Evolutionary conservation across 2,888 invertebrate genomes (phyloP).

Genomic region (Oithona nana): DNA sequence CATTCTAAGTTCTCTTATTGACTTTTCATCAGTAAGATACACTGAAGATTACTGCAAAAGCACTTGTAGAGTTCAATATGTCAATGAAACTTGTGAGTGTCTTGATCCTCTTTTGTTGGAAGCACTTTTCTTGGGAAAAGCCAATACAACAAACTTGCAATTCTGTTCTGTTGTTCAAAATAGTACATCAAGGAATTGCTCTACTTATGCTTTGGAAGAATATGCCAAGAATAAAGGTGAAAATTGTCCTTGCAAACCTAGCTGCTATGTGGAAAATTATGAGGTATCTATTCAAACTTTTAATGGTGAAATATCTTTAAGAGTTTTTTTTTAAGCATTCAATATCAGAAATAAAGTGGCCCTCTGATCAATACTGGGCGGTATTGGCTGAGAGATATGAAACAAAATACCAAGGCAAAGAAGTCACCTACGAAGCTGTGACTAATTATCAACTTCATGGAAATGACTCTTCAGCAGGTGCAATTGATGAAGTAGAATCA

Average conservation of each 20-base stretch:
- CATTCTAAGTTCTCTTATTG: background rate
- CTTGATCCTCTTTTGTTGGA: background rate
- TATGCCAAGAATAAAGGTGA: background rate
- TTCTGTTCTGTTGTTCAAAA: background rate
- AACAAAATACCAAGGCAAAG: background rate
- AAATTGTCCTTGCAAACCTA: background rate
- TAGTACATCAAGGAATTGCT: background rate
- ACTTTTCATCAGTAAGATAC: background rate
- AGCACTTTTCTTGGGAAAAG: background rate
- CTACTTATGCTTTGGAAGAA: background rate
- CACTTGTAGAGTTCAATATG: too few relatives aligned
- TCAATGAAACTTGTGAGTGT: background rate
- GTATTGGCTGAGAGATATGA: background rate
- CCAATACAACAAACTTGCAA: background rate
- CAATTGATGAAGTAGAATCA: too few relatives aligned
- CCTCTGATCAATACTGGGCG: background rate
- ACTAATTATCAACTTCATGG: background rate
- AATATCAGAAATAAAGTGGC: background rate
- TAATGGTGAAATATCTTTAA: too few relatives aligned
- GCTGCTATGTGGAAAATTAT: background rate
- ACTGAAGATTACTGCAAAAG: background rate
- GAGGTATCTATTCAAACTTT: too few relatives aligned
- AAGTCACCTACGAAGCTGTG: background rate
- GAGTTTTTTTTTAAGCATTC: background rate
- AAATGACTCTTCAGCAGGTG: background rate